Conservation (phyloP, 2,797 vertebrate species). For the Lycodopsis pacificus region DNA sequence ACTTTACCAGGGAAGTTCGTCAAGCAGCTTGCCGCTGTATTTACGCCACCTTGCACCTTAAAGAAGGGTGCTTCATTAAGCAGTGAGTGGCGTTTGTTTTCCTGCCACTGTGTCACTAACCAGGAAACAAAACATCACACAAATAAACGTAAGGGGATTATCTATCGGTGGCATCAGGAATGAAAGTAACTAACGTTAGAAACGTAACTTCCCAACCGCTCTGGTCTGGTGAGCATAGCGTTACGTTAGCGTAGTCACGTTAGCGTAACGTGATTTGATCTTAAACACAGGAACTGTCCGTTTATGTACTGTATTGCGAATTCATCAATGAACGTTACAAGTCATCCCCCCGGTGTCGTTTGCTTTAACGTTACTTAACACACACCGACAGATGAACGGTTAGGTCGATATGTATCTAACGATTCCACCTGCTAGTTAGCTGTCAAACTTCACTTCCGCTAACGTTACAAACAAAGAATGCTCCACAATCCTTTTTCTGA, state of each 20-base stretch:
- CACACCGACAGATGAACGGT: neutral
- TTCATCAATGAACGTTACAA: neutral
- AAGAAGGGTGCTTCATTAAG: no score
- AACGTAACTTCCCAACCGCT: neutral
- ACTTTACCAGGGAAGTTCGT: no score
- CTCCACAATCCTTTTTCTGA: rapidly evolving
- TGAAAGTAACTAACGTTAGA: neutral
- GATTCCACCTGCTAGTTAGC: conserved; percentile 64
- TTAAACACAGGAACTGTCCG: no score
- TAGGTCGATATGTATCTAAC: neutral
- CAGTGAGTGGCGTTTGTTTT: no score
- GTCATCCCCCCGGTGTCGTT: neutral
- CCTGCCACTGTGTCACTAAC: no score
- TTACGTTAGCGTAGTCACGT: neutral
- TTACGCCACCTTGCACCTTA: no score
- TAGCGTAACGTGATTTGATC: no score
- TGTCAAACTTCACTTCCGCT: conserved; percentile 63
- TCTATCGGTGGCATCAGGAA: neutral
- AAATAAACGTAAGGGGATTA: no score
- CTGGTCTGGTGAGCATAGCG: neutral
- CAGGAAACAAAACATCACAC: no score
- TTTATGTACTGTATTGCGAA: neutral
- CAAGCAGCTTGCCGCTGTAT: no score
- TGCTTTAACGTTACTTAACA: neutral
- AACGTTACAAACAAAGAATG: neutral